Evolutionary conservation across 2,797 vertebrate species (phyloP).

Genomic region (Catostomus latipinnis): DNA sequence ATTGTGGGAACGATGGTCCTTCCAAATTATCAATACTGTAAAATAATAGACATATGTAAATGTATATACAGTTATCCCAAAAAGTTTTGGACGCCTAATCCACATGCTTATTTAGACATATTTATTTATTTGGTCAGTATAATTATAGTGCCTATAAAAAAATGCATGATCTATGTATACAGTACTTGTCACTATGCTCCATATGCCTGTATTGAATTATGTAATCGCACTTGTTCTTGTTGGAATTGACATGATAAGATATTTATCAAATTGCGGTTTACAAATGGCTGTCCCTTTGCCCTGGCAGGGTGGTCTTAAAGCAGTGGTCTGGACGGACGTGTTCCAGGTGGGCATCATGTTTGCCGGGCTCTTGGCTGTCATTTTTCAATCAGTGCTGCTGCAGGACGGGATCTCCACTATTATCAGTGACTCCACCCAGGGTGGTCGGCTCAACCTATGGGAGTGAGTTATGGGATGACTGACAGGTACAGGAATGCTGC

Average conservation of each 20-base stretch:
- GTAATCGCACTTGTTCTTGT: background rate
- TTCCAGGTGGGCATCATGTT: slow-evolving; percentile 94
- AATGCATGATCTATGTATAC: too few relatives aligned
- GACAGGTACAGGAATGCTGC: background rate
- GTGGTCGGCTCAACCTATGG: slow-evolving; percentile 90
- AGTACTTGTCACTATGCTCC: background rate
- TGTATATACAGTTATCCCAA: background rate
- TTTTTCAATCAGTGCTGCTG: slow-evolving; percentile 81
- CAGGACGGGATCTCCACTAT: slow-evolving; percentile 83
- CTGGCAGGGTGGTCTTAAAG: slow-evolving; percentile 92
- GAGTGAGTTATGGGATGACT: slow-evolving; percentile 81
- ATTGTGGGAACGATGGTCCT: background rate
- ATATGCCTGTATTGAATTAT: background rate
- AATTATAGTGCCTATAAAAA: too few relatives aligned
- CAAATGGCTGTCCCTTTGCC: slow-evolving; percentile 48
- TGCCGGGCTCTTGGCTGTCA: slow-evolving; percentile 88
- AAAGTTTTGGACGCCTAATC: too few relatives aligned
- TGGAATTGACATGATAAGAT: background rate
- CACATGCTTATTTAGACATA: too few relatives aligned
- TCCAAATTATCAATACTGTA: too few relatives aligned
- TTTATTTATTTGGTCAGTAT: too few relatives aligned
- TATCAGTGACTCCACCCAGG: slow-evolving; percentile 82
- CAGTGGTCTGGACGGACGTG: slow-evolving; percentile 97
- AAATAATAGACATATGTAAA: background rate
- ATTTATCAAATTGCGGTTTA: background rate